Base-by-base conservation (phyloP, 2,888 invertebrate genomes). In the Polydrusus tereticollis region DNA sequence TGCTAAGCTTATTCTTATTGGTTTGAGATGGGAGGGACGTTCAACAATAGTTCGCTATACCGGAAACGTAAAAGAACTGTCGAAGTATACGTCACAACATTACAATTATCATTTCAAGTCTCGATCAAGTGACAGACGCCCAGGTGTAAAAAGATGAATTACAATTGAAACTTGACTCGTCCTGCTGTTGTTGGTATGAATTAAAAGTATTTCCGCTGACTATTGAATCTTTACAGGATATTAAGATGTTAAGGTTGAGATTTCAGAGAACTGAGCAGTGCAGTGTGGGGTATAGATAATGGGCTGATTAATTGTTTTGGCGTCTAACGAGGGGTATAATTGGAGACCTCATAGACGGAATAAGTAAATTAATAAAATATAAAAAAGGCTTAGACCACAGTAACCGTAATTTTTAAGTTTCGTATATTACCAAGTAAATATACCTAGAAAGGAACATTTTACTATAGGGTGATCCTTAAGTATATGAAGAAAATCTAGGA, bases 41-140 rank as follows among this genome's bases (percentile, higher is more conserved):
- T 65, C 29, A 59, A 67, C 68, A 63, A 72, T 68, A 43, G 64
- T 57, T 68, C 33, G 63, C 41, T 62, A 57, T 68, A 65, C 73
- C 73, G 73, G 73, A 73, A 73, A 69, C 65, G 64, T 41, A 63
- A 62, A 68, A 73, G 69, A 67, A 66, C 67, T 68, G 64, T 68
- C 72, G 68, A 72, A 58, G 14, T 55, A 18, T 58, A 73, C 69
- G 73, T 73, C 73, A 73, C 69, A 73, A 73, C 69, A 73, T 73
- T 59, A 68, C 69, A 65, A 73, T 73, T 73, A 64, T 73, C 69
- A 18, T 63, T 58, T 26, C 63, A 50, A 36, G 23, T 20, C 59
- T 41, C 63, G 72, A 72, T 72, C 68, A 50, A 72, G 68, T 69
- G 72, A 69, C 72, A 57, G 47, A 63, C 50, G 67, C 45, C 72